Percentiles rank a stretch among this genome's conserved stretches.
These are phyloP conservation scores for Euborellia annulipes DNA, from an alignment of 1,140 invertebrate species.

Conservation along the genomic window DNA sequence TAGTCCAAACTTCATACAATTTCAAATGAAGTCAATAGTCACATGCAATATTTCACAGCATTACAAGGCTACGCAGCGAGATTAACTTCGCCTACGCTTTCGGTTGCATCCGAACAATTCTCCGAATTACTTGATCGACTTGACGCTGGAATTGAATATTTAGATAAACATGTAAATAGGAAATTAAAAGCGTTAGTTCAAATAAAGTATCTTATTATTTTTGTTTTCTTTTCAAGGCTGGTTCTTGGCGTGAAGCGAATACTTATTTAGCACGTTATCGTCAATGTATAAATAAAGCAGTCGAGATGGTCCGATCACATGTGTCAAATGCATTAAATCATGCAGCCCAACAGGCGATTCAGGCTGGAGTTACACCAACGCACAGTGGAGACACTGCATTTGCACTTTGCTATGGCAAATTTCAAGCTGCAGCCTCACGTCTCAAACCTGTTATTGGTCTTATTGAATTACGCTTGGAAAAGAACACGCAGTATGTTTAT, in stretches of 20 bases:
- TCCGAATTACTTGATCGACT: slow-evolving; percentile 65
- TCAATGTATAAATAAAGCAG: slow-evolving; percentile 61
- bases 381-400: slow-evolving; percentile 57
- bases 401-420: slow-evolving; percentile 86
- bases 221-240: slow-evolving; percentile 14
- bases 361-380: slow-evolving; percentile 27
- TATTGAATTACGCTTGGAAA: slow-evolving; percentile 57
- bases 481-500: slow-evolving; percentile 43
- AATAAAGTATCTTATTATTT: neutral
- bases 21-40: slow-evolving; percentile 61
- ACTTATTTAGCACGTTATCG: slow-evolving; percentile 56
- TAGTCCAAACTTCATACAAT: slow-evolving; percentile 57
- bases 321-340: slow-evolving; percentile 53
- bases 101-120: slow-evolving; percentile 68
- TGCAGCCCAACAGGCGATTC: slow-evolving; percentile 56
- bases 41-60: slow-evolving; percentile 73
- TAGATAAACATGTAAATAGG: slow-evolving; percentile 58
- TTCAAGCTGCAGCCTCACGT: slow-evolving; percentile 72
- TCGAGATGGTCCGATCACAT: slow-evolving; percentile 61
- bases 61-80: slow-evolving; percentile 64
- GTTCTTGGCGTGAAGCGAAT: slow-evolving; percentile 54
- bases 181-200: neutral
- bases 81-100: slow-evolving; percentile 58
- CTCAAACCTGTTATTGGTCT: slow-evolving; percentile 64
- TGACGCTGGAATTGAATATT: slow-evolving; percentile 74